Evolutionary conservation across 92 coral and sea anemone genomes (phyloP).

Genomic region (Zoanthus solanderi): DNA sequence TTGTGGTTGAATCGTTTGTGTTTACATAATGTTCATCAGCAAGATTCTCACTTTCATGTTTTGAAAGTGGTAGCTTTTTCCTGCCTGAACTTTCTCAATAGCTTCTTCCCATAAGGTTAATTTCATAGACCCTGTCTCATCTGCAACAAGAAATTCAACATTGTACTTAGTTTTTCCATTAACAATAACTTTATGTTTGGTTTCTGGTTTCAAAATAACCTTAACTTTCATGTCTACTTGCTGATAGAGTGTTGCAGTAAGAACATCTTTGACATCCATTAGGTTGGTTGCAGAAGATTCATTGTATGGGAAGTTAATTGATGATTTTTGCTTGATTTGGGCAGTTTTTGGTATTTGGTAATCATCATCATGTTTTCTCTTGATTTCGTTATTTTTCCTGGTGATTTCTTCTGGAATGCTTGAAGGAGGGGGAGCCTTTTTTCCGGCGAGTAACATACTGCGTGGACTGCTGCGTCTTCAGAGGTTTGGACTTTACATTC

Average conservation of each 20-base stretch:
- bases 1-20: conserved; percentile 59
- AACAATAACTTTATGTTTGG: conserved; percentile 56
- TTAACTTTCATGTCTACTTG: conserved; percentile 43
- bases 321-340: conserved; percentile 22
- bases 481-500: conserved; percentile 41
- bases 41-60: conserved; percentile 53
- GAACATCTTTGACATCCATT: conserved; percentile 27
- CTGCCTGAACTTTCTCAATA: conserved; percentile 55
- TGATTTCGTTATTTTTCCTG: conserved; percentile 26
- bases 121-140: conserved; percentile 53
- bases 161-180: conserved; percentile 60
- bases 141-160: conserved; percentile 59
- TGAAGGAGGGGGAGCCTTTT: conserved; percentile 17
- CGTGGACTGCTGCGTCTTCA: conserved; percentile 20
- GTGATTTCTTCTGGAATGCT: conserved; percentile 26
- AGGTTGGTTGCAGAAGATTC: conserved; percentile 34
- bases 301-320: conserved; percentile 19
- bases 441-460: conserved; percentile 38
- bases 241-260: conserved; percentile 28
- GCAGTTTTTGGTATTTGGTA: conserved; percentile 33
- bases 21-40: conserved; percentile 56
- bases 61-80: conserved; percentile 64
- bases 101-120: neutral
- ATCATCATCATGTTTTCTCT: conserved; percentile 28
- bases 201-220: conserved; percentile 36